These are phyloP conservation scores for Latheticus oryzae DNA, from an alignment of 2,888 invertebrate genomes.

Conservation along the genomic window DNA sequence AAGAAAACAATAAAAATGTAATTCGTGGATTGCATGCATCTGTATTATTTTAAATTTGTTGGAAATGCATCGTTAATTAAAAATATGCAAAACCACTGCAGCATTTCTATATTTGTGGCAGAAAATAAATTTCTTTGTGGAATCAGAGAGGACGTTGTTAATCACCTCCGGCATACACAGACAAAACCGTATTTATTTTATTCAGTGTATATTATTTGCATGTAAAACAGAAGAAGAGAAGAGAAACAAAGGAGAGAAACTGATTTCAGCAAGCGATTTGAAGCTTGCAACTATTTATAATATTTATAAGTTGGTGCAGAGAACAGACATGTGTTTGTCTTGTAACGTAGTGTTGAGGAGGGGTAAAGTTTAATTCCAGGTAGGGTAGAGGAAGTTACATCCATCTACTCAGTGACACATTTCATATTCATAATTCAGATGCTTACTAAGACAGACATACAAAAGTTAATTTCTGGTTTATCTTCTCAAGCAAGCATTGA, in stretches of 20 bases:
- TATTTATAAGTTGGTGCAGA: no score
- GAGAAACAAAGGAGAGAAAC: constrained; percentile 30
- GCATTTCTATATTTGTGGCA: constrained; percentile 12
- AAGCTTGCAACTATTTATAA: no score
- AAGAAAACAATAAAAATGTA: not conserved
- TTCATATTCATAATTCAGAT: no score
- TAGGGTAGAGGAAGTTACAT: no score
- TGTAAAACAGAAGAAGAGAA: constrained; percentile 28
- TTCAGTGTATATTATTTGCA: constrained; percentile 40
- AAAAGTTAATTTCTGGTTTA: no score
- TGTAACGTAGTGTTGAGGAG: no score
- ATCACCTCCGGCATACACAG: constrained; percentile 26
- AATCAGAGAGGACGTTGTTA: constrained; percentile 36
- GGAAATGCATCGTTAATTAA: constrained; percentile 18
- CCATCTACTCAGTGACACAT: no score
- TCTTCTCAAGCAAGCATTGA: no score
- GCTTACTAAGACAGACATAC: no score
- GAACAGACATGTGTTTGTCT: no score
- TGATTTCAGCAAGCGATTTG: constrained; percentile 18
- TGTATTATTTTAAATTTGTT: not conserved
- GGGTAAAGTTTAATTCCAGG: no score
- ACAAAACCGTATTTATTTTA: constrained; percentile 39
- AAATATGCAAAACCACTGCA: constrained; percentile 23
- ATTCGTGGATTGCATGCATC: not conserved
- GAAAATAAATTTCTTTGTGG: constrained; percentile 32